Evolutionary conservation across 2,797 vertebrate genomes (phyloP).

Genomic region (Acestrorhynchus altus): DNA sequence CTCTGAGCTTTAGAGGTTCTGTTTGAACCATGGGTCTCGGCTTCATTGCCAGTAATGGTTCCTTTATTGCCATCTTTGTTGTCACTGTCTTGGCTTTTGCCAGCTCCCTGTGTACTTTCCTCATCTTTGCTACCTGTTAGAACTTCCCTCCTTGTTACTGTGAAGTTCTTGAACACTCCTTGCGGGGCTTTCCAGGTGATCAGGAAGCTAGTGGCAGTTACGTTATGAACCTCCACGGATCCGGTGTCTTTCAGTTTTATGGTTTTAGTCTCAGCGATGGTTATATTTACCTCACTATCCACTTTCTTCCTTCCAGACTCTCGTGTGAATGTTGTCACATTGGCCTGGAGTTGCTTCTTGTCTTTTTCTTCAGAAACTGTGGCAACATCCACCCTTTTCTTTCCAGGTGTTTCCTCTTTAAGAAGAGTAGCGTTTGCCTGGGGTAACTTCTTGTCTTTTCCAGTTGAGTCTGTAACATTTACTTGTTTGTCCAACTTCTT

Average conservation of each 20-base stretch:
- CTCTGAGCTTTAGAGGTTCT: constrained; percentile 61
- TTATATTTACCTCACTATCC: neutral
- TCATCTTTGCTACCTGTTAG: constrained; percentile 53
- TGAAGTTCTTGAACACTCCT: constrained; percentile 84
- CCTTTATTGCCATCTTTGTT: constrained; percentile 28
- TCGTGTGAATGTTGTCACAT: neutral
- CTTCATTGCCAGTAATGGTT: constrained; percentile 56
- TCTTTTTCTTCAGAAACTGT: constrained; percentile 1
- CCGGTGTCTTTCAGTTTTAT: constrained; percentile 66
- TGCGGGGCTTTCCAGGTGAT: constrained; percentile 83
- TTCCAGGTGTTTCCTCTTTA: neutral
- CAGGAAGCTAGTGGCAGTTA: constrained; percentile 82
- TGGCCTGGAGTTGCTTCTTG: constrained; percentile 17
- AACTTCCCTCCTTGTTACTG: constrained; percentile 77
- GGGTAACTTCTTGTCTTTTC: neutral
- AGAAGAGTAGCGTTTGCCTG: neutral
- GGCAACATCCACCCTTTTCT: neutral
- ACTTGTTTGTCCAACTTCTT: constrained; percentile 19
- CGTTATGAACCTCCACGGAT: constrained; percentile 76
- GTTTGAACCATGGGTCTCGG: constrained; percentile 59
- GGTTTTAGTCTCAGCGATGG: constrained; percentile 43
- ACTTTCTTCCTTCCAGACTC: neutral
- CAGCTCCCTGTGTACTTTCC: constrained; percentile 51
- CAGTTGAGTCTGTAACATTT: constrained; percentile 49
- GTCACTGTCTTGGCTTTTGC: neutral